Evolutionary conservation across 2,113 vertebrate species (phyloP).

Genomic region (Proteles cristata): DNA sequence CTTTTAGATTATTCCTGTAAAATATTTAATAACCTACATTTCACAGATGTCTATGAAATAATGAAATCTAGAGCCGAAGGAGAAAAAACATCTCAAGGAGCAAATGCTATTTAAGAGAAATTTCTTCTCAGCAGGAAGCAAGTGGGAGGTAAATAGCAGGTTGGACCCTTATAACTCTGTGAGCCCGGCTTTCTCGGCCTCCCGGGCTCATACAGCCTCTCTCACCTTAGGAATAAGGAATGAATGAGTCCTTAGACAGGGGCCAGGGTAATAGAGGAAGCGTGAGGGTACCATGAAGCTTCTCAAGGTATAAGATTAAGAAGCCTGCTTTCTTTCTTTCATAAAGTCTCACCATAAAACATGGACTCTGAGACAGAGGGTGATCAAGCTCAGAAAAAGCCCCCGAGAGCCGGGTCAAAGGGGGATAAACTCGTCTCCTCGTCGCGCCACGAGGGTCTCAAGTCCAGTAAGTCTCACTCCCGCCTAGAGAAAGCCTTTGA

Average conservation of each 20-base stretch:
- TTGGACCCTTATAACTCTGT: background rate
- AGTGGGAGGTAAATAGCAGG: slow-evolving; percentile 33
- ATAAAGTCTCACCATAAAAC: background rate
- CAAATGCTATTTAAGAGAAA: background rate
- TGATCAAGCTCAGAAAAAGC: background rate
- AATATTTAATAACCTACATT: slow-evolving; percentile 6
- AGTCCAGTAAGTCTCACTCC: background rate
- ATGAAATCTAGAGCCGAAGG: background rate
- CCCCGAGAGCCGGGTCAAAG: background rate
- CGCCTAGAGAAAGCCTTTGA: background rate
- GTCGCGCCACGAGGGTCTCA: background rate
- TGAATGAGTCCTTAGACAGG: background rate
- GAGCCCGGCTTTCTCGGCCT: background rate
- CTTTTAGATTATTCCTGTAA: slow-evolving; percentile 32
- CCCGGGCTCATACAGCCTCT: background rate
- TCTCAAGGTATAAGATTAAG: background rate
- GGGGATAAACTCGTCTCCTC: background rate
- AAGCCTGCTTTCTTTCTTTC: background rate
- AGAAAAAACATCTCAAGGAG: background rate
- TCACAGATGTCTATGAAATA: slow-evolving; percentile 11
- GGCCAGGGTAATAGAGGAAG: background rate
- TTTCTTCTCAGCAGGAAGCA: slow-evolving; percentile 52
- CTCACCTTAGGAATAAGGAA: background rate
- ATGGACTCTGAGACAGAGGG: background rate
- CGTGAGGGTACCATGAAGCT: background rate